phyloP scores from a whole-genome alignment of 2,113 vertebrate species.

The Empidonax traillii region DNA sequence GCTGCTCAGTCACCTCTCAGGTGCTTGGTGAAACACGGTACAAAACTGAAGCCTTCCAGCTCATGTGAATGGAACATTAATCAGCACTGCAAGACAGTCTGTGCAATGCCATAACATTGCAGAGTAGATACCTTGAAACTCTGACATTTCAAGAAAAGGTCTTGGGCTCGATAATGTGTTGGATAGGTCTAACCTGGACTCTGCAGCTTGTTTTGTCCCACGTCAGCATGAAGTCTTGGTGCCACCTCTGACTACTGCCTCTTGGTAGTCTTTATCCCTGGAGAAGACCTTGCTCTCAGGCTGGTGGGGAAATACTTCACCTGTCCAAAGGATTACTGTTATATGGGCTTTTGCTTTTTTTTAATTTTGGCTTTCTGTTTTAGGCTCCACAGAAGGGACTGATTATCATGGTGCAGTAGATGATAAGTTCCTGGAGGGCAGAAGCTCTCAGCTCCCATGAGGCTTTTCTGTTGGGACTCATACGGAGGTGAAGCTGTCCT shows the following conservation, averaged over 20 bases:
- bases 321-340: background rate
- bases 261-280: accelerated
- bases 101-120: background rate
- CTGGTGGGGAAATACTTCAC: background rate
- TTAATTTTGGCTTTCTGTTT: background rate
- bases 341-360: background rate
- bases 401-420: background rate
- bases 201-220: background rate
- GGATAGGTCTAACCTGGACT: background rate
- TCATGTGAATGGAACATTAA: background rate
- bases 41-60: background rate
- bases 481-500: background rate
- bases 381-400: background rate
- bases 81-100: background rate
- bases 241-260: background rate
- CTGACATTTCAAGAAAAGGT: background rate
- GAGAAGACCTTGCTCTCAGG: background rate
- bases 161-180: accelerated
- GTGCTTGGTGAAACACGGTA: background rate
- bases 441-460: background rate
- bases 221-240: background rate
- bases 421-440: background rate
- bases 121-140: background rate
- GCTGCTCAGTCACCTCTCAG: background rate
- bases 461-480: background rate